Conservation (phyloP, 2,113 vertebrate species). For the Protomyctophum bolini region DNA sequence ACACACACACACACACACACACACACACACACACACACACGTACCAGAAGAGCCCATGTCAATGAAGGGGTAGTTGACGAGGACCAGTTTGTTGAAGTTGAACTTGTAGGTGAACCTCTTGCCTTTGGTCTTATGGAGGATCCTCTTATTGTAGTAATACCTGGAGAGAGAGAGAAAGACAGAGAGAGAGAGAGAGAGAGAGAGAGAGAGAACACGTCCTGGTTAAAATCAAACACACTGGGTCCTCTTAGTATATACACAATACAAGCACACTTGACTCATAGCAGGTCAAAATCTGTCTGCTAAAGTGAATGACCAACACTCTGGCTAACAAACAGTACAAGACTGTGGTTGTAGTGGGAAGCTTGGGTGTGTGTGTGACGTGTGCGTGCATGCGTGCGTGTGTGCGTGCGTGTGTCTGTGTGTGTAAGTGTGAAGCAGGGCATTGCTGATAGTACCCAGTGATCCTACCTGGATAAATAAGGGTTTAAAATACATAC, state of each 20-base stretch:
- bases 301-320: too few relatives aligned
- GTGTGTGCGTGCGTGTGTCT: background rate
- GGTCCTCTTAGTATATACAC: too few relatives aligned
- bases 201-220: background rate
- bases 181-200: background rate
- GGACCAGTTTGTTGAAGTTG: constrained; percentile 93
- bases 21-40: constrained; percentile 6
- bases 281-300: too few relatives aligned
- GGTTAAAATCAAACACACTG: too few relatives aligned
- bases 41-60: constrained; percentile 88
- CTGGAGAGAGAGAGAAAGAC: constrained; percentile 60
- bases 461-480: too few relatives aligned
- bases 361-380: background rate
- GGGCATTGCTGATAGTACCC: too few relatives aligned
- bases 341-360: too few relatives aligned
- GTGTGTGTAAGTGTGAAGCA: too few relatives aligned
- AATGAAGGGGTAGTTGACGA: constrained; percentile 94
- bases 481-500: too few relatives aligned
- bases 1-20: constrained; percentile 10
- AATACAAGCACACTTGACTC: too few relatives aligned
- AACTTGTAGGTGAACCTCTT: constrained; percentile 96
- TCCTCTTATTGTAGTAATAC: constrained; percentile 94
- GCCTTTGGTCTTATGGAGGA: constrained; percentile 93
- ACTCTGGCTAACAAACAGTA: too few relatives aligned
- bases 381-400: background rate